Evolutionary conservation across 2,888 invertebrate genomes (phyloP), one percentile per base, ranked within the genome.

Genomic region (Callyntrura guangdongensis): DNA sequence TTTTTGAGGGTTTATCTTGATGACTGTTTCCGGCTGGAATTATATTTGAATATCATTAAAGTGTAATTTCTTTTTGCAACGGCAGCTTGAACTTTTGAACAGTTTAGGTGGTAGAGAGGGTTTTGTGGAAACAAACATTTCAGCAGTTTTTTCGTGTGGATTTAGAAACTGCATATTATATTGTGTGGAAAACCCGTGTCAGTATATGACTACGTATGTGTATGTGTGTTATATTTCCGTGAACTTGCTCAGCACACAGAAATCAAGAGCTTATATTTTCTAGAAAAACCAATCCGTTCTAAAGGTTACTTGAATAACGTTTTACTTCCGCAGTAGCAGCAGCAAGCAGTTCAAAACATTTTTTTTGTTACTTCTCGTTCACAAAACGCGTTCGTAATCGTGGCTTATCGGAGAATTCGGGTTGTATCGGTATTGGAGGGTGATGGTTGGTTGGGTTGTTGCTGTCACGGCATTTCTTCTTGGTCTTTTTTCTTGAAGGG

Each of bases 291-390:
- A 59, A 17, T 59, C n/a, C 17, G n/a, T n/a, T 17, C 0, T 59
- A 59, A 64, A 64, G 64, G 64, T 64, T 64, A 64, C 20, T 22
- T 64, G 20, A 64, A 64, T 22, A 64, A 64, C 64, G 59, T 59
- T 64, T 64, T 20, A 3, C 59, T 59, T 59, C 20, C 64, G 64
- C 64, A 64, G 64, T 20, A n/a, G 17, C 47, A 47, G 47, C 47
- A 11, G 47, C 11, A 47, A 47, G 11, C 53, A 14, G 36, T 6
- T 36, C 36, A 4, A 36, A 36, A 2, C 36, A 36, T 36, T 59
- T n/a, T 59, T 59, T 59, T 59, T 59, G 59, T 59, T 17, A 5
- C 14, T 6, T 0, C 17, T 59, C 59, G 17, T 6, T 59, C 36
- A 36, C 36, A 36, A n/a, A 59, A n/a, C 14, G n/a, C 59, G 17